Percentiles rank a stretch among this genome's conserved stretches.
Conservation (phyloP, 53 echinoderm and acorn worm species). For the Echinometra lucunter region DNA sequence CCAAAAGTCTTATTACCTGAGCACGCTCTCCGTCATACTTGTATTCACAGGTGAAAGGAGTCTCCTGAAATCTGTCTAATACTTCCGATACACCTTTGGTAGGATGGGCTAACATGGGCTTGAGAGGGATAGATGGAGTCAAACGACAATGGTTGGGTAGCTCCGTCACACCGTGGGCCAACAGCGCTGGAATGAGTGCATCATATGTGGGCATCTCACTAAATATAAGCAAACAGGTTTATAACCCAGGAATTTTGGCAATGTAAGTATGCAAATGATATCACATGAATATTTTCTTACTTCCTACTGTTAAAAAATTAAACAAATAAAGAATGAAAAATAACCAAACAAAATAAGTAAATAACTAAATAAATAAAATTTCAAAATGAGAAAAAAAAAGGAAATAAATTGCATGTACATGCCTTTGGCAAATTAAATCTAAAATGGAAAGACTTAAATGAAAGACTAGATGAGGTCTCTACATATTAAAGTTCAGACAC, state of each 20-base stretch:
- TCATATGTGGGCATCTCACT: slow-evolving; percentile 97
- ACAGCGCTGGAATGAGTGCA: slow-evolving; percentile 78
- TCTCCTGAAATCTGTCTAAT: slow-evolving; percentile 89
- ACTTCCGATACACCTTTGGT: slow-evolving; percentile 99
- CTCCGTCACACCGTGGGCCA: slow-evolving; percentile 82
- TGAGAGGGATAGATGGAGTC: slow-evolving; percentile 93
- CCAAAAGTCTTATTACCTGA: slow-evolving; percentile 93
- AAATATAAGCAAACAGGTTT: not conserved
- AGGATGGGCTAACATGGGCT: slow-evolving; percentile 98
- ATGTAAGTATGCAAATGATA: not conserved
- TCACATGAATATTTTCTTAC: not conserved
- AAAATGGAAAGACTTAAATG: no score
- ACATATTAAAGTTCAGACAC: no score
- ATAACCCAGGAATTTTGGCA: not conserved
- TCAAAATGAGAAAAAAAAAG: no score
- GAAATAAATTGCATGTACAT: not conserved
- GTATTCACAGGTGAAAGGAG: slow-evolving; percentile 95
- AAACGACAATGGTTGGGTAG: slow-evolving; percentile 92
- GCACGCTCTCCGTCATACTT: slow-evolving; percentile 98
- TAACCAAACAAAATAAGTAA: not conserved
- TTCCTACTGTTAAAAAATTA: not conserved
- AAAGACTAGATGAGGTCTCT: no score
- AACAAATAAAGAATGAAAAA: no score
- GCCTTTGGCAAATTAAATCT: not conserved
- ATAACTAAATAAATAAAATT: no score